phyloP scores from a whole-genome alignment of 2,888 invertebrate species.

The Lasioglossum leucozonium region DNA sequence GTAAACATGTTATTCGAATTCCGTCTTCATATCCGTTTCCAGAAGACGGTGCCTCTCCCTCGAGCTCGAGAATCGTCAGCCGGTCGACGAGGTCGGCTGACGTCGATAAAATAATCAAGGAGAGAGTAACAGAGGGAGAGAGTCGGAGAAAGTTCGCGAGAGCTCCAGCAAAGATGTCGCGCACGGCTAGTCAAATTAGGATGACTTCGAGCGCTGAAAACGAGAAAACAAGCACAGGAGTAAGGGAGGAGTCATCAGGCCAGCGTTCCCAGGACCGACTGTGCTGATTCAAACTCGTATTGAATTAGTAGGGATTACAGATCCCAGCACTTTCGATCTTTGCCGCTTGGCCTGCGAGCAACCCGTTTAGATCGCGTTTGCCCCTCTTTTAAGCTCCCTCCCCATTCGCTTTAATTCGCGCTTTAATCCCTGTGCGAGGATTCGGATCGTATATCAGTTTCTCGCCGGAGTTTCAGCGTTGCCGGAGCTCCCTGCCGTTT shows the following conservation, averaged over 20 bases:
- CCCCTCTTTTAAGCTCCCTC: constrained; percentile 28
- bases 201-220: constrained; percentile 42
- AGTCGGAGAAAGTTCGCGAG: not conserved
- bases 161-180: constrained; percentile 21
- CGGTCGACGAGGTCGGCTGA: constrained; percentile 34
- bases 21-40: constrained; percentile 78
- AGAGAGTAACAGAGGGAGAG: not conserved
- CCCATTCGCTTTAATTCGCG: not conserved
- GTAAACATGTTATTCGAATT: constrained; percentile 80
- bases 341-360: constrained; percentile 34
- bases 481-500: not conserved
- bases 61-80: constrained; percentile 46
- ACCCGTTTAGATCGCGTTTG: constrained; percentile 30
- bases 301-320: constrained; percentile 76
- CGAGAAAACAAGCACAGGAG: constrained; percentile 35
- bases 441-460: not conserved
- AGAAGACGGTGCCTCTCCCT: constrained; percentile 55
- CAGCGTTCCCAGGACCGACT: constrained; percentile 39
- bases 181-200: constrained; percentile 48
- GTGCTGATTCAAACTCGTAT: constrained; percentile 74
- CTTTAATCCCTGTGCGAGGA: not conserved
- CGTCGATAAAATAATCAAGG: constrained; percentile 43
- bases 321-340: constrained; percentile 51
- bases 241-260: not conserved
- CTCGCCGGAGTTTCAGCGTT: not conserved